Percentiles rank a stretch among this genome's conserved stretches.
Evolutionary conservation across 2,888 invertebrate genomes (phyloP).

Genomic region (Periphyllus acericola): DNA sequence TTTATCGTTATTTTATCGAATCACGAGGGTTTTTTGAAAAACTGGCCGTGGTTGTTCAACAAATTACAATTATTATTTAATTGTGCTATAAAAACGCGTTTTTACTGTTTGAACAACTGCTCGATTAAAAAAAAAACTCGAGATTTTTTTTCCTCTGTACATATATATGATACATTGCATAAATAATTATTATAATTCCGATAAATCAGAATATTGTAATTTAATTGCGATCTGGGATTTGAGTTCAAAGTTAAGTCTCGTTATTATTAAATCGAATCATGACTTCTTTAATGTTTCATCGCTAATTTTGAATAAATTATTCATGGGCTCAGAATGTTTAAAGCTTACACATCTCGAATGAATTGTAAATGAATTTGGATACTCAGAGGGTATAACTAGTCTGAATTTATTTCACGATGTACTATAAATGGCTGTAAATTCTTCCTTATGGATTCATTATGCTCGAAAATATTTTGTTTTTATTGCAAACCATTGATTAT

Average conservation of each 20-base stretch:
- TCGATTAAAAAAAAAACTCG: not conserved
- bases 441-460: not conserved
- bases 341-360: not conserved
- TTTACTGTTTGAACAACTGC: not conserved
- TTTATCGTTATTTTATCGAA: too few species aligned
- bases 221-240: not conserved
- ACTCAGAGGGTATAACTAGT: not conserved
- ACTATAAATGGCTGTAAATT: not conserved
- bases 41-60: too few species aligned
- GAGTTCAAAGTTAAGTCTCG: slow-evolving; percentile 25
- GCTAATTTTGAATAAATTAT: slow-evolving; percentile 43
- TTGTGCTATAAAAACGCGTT: not conserved
- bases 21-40: too few species aligned
- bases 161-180: not conserved
- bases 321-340: slow-evolving; percentile 11
- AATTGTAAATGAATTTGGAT: slow-evolving; percentile 23
- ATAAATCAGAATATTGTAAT: slow-evolving; percentile 18
- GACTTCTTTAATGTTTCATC: slow-evolving; percentile 30
- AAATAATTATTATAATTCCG: slow-evolving; percentile 3
- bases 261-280: slow-evolving; percentile 30
- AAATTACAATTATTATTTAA: not conserved
- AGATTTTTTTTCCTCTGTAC: not conserved
- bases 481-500: not conserved
- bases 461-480: not conserved
- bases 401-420: not conserved